phyloP scores from a whole-genome alignment of 2,113 vertebrate species.

The Oryctolagus cuniculus region mOryCun1.1 NC_091439.1:17700001-17700500 shows the following conservation, averaged over 20 bases:
- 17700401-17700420: background rate
- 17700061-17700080: background rate
- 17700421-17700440: background rate
- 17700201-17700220: background rate
- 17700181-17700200: background rate
- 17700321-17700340: background rate
- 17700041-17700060: background rate
- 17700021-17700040: background rate
- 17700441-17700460: slow-evolving; percentile 37
- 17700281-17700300: background rate
- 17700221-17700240: background rate
- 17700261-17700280: background rate
- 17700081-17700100: background rate
- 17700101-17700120: background rate
- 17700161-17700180: background rate
- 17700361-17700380: background rate
- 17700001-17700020: slow-evolving; percentile 15
- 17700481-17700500: slow-evolving; percentile 13
- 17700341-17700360: slow-evolving; percentile 24
- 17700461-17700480: background rate
- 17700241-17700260: background rate
- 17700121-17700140: background rate
- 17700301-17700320: background rate
- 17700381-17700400: background rate
- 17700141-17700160: background rate